Evolutionary conservation across 2,797 vertebrate species (phyloP).

Genomic region (Scolopax rusticola): DNA sequence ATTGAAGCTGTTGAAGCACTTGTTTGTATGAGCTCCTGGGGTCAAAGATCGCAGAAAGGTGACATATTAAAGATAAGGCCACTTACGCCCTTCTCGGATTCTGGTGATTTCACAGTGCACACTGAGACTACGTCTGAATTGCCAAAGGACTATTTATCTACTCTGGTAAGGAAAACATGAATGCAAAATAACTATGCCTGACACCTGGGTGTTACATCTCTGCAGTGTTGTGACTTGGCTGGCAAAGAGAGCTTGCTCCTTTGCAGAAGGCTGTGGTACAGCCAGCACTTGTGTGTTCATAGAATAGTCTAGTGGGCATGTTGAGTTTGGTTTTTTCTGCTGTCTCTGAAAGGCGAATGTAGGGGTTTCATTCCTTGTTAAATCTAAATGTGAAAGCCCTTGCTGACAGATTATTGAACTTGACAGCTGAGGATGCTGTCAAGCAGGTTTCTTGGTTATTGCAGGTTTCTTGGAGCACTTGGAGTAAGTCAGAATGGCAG

Average conservation of each 20-base stretch:
- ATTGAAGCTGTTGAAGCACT: slow-evolving; percentile 95
- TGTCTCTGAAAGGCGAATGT: neutral
- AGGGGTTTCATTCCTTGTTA: neutral
- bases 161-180: slow-evolving; percentile 85
- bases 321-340: neutral
- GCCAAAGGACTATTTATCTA: slow-evolving; percentile 91
- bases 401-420: neutral
- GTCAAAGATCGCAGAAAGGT: slow-evolving; percentile 84
- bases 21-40: slow-evolving; percentile 98
- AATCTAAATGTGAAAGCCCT: neutral
- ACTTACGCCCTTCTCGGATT: slow-evolving; percentile 94
- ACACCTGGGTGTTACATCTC: neutral
- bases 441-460: neutral
- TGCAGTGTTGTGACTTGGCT: neutral
- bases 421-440: neutral
- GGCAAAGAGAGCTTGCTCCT: neutral
- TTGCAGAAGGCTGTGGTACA: neutral
- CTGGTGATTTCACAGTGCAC: slow-evolving; percentile 86
- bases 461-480: neutral
- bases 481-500: neutral
- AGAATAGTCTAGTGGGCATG: neutral
- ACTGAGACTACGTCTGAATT: slow-evolving; percentile 76
- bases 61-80: slow-evolving; percentile 87
- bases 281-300: neutral
- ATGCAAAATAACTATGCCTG: neutral